phyloP scores from a whole-genome alignment of 23 tunicate species.

The Halocynthia roretzi region DNA sequence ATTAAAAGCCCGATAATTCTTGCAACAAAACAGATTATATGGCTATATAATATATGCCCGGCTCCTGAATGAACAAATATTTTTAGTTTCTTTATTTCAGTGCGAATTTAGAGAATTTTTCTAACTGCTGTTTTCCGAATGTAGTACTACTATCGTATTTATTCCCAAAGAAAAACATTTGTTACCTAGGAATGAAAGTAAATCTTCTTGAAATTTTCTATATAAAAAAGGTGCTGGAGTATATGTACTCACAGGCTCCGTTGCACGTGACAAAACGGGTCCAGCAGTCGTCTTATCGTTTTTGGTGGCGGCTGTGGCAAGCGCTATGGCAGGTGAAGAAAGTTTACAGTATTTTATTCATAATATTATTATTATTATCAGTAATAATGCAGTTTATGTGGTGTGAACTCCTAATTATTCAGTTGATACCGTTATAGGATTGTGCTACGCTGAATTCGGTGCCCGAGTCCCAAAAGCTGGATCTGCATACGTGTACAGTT shows the following conservation, averaged over 20 bases:
- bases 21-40: no score
- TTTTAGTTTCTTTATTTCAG: no score
- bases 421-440: constrained; percentile 36
- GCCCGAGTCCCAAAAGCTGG: constrained; percentile 96
- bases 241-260: constrained; percentile 85
- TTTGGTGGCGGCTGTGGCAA: constrained; percentile 81
- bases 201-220: background rate
- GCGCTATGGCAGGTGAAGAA: constrained; percentile 76
- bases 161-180: background rate
- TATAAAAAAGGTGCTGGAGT: constrained; percentile 73
- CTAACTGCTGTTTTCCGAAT: background rate
- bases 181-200: background rate
- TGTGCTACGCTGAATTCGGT: constrained; percentile 95
- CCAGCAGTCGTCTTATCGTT: constrained; percentile 79
- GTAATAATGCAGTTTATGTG: background rate
- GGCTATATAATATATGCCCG: no score
- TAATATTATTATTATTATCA: background rate
- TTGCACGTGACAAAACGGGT: constrained; percentile 69
- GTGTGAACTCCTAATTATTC: background rate
- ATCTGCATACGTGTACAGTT: constrained; percentile 89
- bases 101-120: no score
- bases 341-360: background rate
- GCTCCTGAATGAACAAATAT: no score
- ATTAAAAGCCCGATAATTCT: no score
- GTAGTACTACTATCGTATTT: background rate